These are phyloP conservation scores for Thyatira batis DNA, from an alignment of 2,888 invertebrate genomes.

Conservation along the genomic window DNA sequence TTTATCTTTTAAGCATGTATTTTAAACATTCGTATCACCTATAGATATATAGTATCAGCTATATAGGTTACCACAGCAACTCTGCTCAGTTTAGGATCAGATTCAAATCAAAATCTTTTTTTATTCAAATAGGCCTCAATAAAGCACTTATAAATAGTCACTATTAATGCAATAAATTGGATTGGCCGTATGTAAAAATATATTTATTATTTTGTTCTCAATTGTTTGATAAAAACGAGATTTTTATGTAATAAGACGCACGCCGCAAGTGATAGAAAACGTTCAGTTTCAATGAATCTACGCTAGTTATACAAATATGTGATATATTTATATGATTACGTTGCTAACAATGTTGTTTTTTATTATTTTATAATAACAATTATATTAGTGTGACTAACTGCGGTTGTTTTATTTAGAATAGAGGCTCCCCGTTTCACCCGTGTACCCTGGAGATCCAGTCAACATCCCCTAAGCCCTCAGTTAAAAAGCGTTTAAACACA, in stretches of 20 bases:
- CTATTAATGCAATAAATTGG: too few relatives aligned
- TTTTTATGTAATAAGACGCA: constrained; percentile 17
- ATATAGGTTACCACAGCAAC: too few relatives aligned
- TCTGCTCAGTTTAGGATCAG: too few relatives aligned
- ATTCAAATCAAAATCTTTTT: too few relatives aligned
- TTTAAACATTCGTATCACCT: too few relatives aligned
- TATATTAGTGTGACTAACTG: constrained; percentile 36
- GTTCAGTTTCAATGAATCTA: constrained; percentile 26
- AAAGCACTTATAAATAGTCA: too few relatives aligned
- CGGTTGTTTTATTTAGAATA: constrained; percentile 17
- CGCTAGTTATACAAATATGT: constrained; percentile 48
- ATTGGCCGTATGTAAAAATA: too few relatives aligned
- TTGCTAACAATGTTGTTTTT: constrained; percentile 36
- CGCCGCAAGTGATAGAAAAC: constrained; percentile 26
- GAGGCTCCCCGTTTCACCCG: background rate
- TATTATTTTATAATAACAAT: constrained; percentile 20
- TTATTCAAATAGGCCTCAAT: too few relatives aligned
- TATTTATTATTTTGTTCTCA: background rate
- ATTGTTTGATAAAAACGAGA: background rate
- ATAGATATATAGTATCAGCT: too few relatives aligned
- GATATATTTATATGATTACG: constrained; percentile 45
- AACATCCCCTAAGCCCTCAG: background rate
- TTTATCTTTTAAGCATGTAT: too few relatives aligned
- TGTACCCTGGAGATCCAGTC: background rate
- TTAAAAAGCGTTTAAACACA: too few relatives aligned